Evolutionary conservation across 1,140 invertebrate species (phyloP), one percentile per base, ranked within the genome.

Genomic region (Drosophila dunni): DNA sequence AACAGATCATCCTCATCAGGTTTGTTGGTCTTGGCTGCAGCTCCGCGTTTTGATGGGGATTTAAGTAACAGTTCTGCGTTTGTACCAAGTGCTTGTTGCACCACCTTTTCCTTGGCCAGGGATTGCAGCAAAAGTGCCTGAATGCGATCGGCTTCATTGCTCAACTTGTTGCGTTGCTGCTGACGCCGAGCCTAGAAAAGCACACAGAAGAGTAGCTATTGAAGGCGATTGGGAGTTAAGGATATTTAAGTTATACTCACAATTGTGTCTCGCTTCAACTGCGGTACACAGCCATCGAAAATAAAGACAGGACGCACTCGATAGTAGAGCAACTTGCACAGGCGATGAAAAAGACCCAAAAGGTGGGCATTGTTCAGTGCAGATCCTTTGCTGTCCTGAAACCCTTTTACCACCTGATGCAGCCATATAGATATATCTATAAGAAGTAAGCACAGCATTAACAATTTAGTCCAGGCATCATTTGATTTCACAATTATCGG

Each of bases 401-500:
- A 98, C 7, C 98, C 98, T 94, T 98, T 98, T 20, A 98, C 94
- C 34, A 98, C 96, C 93, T 99, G 98, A 94, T 99, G 97, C 64
- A 99, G 94, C 98, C 98, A 99, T 93, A 99, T 98, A 65, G 98
- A 99, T 62, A 99, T 96, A 96, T 99, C 98, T 98, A 86, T 57
- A 86, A 91, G 79, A 66, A 68, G 74, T 42, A 13, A 44, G 9
- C 8, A n/a, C 50, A 1, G 7, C 7, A 20, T 42, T 34, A 60
- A 45, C 7, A 45, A 7, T n/a, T 60, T 0, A 61, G 0, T 13
- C n/a, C 11, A 6, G n/a, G 11, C 40, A 13, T 0, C 3, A 81
- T 85, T 29, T 29, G 6, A 29, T 29, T 84, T 75, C 75, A 51
- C 50, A 48, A 65, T 33, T 9, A 15, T 7, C 9, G 7, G 62